Evolutionary conservation across 2,113 vertebrate species (phyloP), one percentile per base, ranked within the genome.

Genomic region (Benitochromis conjunctus): DNA sequence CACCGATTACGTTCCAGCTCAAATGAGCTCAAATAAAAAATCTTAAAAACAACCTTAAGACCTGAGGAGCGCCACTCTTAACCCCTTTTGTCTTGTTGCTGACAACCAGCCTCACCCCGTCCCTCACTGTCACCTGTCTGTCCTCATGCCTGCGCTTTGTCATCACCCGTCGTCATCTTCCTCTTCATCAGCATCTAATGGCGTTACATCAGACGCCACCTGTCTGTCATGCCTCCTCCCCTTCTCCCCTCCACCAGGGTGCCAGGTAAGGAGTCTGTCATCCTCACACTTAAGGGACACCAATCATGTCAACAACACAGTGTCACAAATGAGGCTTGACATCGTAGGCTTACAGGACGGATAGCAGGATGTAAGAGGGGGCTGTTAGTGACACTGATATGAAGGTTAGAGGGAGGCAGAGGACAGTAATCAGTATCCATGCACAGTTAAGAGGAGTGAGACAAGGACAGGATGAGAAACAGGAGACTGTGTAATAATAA

Each of bases 241-340:
- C 62, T 71, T 21, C 48, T 43, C 14, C 51, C 9, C n/a, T 54
- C 80, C 7, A 71, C 79, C 24, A 55, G 38, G 83, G 53, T 21
- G n/a, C 71, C 90, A 96, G 96, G 96, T 97, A 96, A 95, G 96
- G 79, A 93, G 87, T 85, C 85, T 76, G 86, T 88, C 90, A 85
- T 86, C 51, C 56, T 60, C 56, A 79, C 60, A 87, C 90, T 81
- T 66, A 57, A 91, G 57, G 85, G 80, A 92, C 83, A 83, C 80
- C 89, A 83, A 48, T 92, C 88, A 91, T 86, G 85, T 88, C 90
- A 86, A 56, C 85, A 86, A 41, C 90, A 84, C 82, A 26, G 48
- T 38, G 2, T 84, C 86, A 87, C 88, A 85, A 87, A 90, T 91
- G 81, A 90, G 62, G 60, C 6, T 7, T 6, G 77, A 83, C 87